Evolutionary conservation across 2,113 vertebrate species (phyloP), one percentile per base, ranked within the genome.

Genomic region (Anser cygnoides): DNA sequence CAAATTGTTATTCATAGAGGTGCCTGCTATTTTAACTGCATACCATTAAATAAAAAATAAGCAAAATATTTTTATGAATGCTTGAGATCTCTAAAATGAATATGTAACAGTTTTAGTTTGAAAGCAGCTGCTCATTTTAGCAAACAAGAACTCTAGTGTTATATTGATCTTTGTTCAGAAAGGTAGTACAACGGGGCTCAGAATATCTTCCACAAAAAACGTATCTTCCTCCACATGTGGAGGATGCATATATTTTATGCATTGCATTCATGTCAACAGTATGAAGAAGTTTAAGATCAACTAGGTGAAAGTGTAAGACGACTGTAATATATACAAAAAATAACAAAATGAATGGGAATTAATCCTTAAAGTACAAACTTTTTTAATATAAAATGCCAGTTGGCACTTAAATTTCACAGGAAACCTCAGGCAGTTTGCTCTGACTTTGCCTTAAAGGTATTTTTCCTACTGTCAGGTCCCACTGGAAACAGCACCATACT

Each of bases 261-360:
- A 49, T 49, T 49, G 20, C 46, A 22, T 49, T 49, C 21, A 22
- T 11, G 14, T 41, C 75, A 67, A 26, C 12, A 35, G 29, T 16
- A 22, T 11, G 4, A 46, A 10, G 54, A 89, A 82, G 87, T 43
- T 57, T 50, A 67, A 39, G 13, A 75, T 54, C 44, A 75, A 57
- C 29, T 25, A 7, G 57, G 11, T 37, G 87, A 79, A 91, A 83
- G 29, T 7, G 4, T 20, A 82, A 68, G 20, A 85, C 10, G 39
- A 39, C 33, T 52, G 68, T 76, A 46, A 80, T 65, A 82, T 37
- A 92, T 13, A 26, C 10, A 77, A 41, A 82, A 70, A 15, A 71
- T 0, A 7, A 37, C 31, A 65, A 77, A 75, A 65, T 3, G 0
- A 82, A 68, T 0, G 68, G 10, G 31, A 89, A 91, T 3, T 0